A percentile compares a stretch with the other conserved stretches of the same genome.
Conservation (phyloP, 2,888 invertebrate species). For the Eugnorisma glareosa region DNA sequence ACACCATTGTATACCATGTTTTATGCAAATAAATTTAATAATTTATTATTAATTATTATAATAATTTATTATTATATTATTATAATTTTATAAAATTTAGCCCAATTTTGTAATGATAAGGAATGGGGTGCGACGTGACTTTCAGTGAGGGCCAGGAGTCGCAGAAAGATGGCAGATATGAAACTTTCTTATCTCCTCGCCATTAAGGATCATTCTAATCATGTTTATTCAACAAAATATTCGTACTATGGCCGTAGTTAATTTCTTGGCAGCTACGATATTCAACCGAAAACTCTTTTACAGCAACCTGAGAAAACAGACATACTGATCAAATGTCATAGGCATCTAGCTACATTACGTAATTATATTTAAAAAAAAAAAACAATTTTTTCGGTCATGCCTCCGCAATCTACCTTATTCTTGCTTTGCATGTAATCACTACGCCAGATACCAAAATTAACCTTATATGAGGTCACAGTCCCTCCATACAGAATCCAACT, state of each 20-base stretch:
- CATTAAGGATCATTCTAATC: slow-evolving; percentile 12
- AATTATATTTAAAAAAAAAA: neutral
- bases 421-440: neutral
- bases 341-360: too few relatives aligned
- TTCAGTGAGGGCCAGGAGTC: slow-evolving; percentile 5
- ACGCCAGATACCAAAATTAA: neutral
- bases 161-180: slow-evolving; percentile 31
- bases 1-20: too few relatives aligned
- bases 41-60: too few relatives aligned
- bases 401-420: too few relatives aligned
- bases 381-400: too few relatives aligned
- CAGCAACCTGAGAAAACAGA: neutral
- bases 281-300: neutral
- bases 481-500: neutral
- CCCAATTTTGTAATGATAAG: slow-evolving; percentile 16
- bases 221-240: slow-evolving; percentile 12
- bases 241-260: neutral
- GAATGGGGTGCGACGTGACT: neutral
- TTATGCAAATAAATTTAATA: too few relatives aligned
- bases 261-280: neutral
- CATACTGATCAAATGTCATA: too few relatives aligned
- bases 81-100: slow-evolving; percentile 20
- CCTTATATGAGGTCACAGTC: neutral
- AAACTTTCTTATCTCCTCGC: slow-evolving; percentile 12
- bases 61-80: too few relatives aligned